Base-by-base conservation (phyloP, 1,140 invertebrate genomes). In the Chironomus tepperi region DNA sequence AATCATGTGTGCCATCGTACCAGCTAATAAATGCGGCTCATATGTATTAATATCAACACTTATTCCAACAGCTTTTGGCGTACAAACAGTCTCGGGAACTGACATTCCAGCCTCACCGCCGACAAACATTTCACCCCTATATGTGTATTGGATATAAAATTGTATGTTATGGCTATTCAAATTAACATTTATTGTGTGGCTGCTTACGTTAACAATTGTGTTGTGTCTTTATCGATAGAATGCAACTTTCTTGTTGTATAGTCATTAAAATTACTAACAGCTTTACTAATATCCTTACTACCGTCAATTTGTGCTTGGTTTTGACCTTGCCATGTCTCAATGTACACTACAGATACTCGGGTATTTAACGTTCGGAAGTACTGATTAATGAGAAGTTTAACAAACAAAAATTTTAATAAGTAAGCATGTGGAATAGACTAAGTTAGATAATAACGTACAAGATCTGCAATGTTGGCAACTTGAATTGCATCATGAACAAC, bases 1-100 rank as follows among this genome's bases (percentile, higher is more conserved):
- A 78, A 97, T 94, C 94, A 97, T 97, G 81, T 98, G 96, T 10
- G 95, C 93, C 89, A 98, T 91, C 15, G 94, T 95, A 9, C 93
- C 93, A 1, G 95, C 96, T 16, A 96, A 85, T 15, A 98, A 88
- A 84, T 98, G 95, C 0, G 94, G 95, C 81, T 98, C 94, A 82
- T 97, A 96, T 0, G 93, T 89, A 83, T 95, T 95, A 43, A 94
- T 88, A 84, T 96, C 95, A 77, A 95, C 92, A 79, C 91, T 95
- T 77, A 98, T 93, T 75, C 94, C 95, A 2, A 97, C 91, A 0
- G 95, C 91, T 82, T 93, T 94, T 5, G 90, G 85, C 15, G 93
- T 96, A 84, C 96, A 98, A 75, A 98, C 90, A 7, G 92, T 94
- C 77, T 93, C 92, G 0, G 94, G 93, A 8, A 95, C 92, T 0